Base-by-base conservation (phyloP, 1,140 invertebrate species). In the Nylanderia fulva region DNA sequence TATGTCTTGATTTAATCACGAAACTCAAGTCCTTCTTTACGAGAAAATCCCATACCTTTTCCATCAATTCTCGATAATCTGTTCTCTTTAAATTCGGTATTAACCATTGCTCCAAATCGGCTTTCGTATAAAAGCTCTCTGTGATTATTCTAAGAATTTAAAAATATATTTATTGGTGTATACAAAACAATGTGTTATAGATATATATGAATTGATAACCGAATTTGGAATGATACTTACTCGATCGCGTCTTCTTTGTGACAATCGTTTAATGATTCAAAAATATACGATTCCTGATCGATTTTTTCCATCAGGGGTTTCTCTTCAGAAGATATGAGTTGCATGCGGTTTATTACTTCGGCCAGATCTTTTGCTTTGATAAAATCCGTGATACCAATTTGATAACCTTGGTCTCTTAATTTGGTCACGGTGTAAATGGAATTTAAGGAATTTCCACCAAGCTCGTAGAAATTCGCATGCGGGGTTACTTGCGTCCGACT, bases 381-480 rank as follows among this genome's bases (percentile, higher is more conserved):
- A 90, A 98, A 98, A 90, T 98, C 97, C 15, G 96, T 96, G 42
- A 98, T 97, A 80, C 97, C 96, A 84, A 98, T 97, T 83, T 96
- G 95, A 91, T 97, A 98, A 84, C 97, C 97, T 90, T 72, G 96
- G 68, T 98, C 97, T n/a, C 96, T 95, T 52, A 98, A 93, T 90
- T 96, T 96, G 0, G 97, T 97, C 5, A 98, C 97, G 0, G 97
- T 98, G 77, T 96, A 97, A 52, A 98, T 96, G 0, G 97, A 98
- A 92, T 98, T 98, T 1, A 98, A 94, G 0, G 98, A 98, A 91
- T 98, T 98, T 24, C 98, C 98, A 15, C 98, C 98, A 39, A 98
- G 95, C 80, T 98, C 96, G 91, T 97, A 98, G 92, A 98, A 98
- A 88, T 98, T 98, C 0, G 96, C 95, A 13, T 96, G 93, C 0